Percentiles rank a stretch among this genome's conserved stretches.
These are phyloP conservation scores for Thinocorus orbignyianus DNA, from an alignment of 2,113 vertebrate species.

Conservation along the genomic window DNA sequence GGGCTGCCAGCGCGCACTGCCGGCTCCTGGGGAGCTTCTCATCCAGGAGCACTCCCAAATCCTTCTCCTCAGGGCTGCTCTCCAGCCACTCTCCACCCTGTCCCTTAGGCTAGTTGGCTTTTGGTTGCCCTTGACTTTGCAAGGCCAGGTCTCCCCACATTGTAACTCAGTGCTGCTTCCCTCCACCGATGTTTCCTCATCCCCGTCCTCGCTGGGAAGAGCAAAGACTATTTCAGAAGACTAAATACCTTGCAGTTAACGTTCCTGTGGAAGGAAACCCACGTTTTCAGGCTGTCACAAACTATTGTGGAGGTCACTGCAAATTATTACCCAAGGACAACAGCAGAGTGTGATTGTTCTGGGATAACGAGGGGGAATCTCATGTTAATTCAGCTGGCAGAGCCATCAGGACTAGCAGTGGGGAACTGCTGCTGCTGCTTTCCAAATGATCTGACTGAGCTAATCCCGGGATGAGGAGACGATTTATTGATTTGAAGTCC, in stretches of 20 bases:
- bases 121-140: neutral
- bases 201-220: neutral
- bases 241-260: too few relatives aligned
- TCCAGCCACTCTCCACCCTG: too few relatives aligned
- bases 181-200: rapidly evolving
- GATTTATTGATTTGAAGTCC: neutral
- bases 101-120: neutral
- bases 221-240: too few relatives aligned
- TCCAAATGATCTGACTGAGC: neutral
- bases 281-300: neutral
- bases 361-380: neutral
- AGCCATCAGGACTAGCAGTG: neutral
- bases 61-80: too few relatives aligned
- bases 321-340: neutral
- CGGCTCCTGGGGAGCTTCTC: too few relatives aligned
- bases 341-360: neutral
- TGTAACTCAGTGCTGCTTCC: neutral
- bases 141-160: neutral
- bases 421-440: neutral
- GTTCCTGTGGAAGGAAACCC: neutral
- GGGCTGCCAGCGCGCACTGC: too few relatives aligned
- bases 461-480: neutral
- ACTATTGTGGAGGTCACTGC: neutral
- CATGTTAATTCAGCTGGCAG: neutral
- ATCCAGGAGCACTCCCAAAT: too few relatives aligned